phyloP scores from a whole-genome alignment of 2,113 vertebrate genomes.

The Pelvicachromis taeniatus region DNA sequence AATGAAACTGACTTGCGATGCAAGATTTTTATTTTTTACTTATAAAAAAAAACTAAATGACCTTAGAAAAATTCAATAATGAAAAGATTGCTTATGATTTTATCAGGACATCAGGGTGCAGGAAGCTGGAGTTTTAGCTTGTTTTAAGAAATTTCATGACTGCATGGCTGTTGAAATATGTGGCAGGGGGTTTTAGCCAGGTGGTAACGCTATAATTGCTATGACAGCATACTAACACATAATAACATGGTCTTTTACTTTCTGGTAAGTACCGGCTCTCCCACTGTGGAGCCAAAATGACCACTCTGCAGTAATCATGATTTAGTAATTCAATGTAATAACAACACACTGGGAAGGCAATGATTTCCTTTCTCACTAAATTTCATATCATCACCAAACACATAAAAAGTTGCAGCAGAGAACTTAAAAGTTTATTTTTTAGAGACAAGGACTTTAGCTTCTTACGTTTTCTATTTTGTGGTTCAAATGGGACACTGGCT shows the following conservation, averaged over 20 bases:
- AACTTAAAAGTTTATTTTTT: background rate
- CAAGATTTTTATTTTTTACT: background rate
- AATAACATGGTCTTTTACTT: background rate
- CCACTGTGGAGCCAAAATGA: background rate
- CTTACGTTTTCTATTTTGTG: slow-evolving; percentile 14
- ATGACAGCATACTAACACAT: background rate
- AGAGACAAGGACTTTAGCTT: background rate
- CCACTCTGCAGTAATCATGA: background rate
- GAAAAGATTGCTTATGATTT: background rate
- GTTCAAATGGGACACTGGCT: background rate
- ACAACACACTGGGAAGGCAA: background rate
- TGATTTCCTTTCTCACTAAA: background rate
- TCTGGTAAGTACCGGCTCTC: background rate
- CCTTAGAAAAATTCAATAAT: no score
- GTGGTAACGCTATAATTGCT: background rate
- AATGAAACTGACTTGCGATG: background rate
- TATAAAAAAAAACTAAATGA: no score
- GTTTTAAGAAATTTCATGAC: background rate
- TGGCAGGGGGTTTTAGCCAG: background rate
- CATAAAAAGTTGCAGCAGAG: background rate
- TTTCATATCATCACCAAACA: background rate
- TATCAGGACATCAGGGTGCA: background rate
- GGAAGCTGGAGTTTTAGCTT: background rate
- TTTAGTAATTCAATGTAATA: background rate
- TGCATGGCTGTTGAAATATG: background rate